These are phyloP conservation scores for Agrypnia vestita DNA, from an alignment of 1,140 invertebrate species.

Conservation along the genomic window DNA sequence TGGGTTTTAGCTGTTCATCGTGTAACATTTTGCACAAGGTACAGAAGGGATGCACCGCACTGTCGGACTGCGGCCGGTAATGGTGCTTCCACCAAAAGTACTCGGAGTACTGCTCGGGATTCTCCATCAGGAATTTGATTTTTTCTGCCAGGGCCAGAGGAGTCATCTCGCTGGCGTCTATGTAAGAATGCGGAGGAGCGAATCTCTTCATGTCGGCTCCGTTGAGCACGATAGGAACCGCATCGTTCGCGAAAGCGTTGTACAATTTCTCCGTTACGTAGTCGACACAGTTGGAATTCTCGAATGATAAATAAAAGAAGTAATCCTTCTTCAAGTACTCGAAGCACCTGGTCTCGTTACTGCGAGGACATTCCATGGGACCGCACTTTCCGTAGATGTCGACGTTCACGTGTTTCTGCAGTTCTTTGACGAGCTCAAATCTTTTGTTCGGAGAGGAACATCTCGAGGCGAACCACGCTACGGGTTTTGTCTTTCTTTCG, in stretches of 20 bases:
- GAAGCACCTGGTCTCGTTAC: slow-evolving; percentile 65
- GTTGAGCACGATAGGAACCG: slow-evolving; percentile 76
- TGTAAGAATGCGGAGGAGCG: slow-evolving; percentile 73
- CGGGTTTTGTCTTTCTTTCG: slow-evolving; percentile 63
- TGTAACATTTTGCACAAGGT: slow-evolving; percentile 16
- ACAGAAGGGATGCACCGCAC: slow-evolving; percentile 10
- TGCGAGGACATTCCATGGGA: slow-evolving; percentile 59
- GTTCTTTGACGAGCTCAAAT: slow-evolving; percentile 71
- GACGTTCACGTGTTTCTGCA: slow-evolving; percentile 75
- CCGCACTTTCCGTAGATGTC: slow-evolving; percentile 80
- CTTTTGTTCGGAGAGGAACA: slow-evolving; percentile 73
- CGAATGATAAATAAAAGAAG: slow-evolving; percentile 79
- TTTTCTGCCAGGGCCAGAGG: slow-evolving; percentile 69
- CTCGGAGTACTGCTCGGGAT: slow-evolving; percentile 68
- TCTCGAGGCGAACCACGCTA: slow-evolving; percentile 78
- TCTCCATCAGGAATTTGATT: slow-evolving; percentile 69
- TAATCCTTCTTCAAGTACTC: slow-evolving; percentile 71
- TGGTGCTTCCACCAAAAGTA: slow-evolving; percentile 73
- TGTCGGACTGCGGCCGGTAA: slow-evolving; percentile 9
- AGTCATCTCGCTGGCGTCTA: slow-evolving; percentile 66
- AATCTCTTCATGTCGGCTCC: slow-evolving; percentile 73
- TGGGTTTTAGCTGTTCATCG: neutral
- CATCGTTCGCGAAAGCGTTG: slow-evolving; percentile 62
- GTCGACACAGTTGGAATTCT: slow-evolving; percentile 75
- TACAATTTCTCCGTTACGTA: slow-evolving; percentile 78